Conservation (phyloP, 2,888 invertebrate genomes). For the Zygothrica quintamaculata region DNA sequence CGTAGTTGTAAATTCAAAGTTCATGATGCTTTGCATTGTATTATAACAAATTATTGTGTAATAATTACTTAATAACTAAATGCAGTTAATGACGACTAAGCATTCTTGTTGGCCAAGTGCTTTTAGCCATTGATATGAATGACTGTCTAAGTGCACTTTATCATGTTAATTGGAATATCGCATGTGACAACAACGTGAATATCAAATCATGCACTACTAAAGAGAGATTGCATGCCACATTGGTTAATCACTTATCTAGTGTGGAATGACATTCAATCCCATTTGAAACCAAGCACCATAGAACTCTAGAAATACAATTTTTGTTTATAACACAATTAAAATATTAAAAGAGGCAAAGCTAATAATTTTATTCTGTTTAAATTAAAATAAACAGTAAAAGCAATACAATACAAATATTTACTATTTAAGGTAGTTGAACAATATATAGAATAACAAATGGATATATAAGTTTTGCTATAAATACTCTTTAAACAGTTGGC, state of each 20-base stretch:
- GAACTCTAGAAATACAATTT: too few relatives aligned
- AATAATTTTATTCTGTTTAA: too few relatives aligned
- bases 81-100: slow-evolving; percentile 29
- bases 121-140: too few relatives aligned
- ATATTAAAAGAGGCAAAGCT: too few relatives aligned
- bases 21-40: slow-evolving; percentile 26
- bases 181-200: slow-evolving; percentile 75
- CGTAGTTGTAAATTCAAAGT: slow-evolving; percentile 18
- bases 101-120: slow-evolving; percentile 45
- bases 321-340: too few relatives aligned
- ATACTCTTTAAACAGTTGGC: too few relatives aligned
- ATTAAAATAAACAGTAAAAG: too few relatives aligned
- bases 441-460: too few relatives aligned
- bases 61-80: slow-evolving; percentile 23
- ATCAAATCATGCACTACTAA: slow-evolving; percentile 15
- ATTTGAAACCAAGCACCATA: slow-evolving; percentile 28
- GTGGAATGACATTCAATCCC: slow-evolving; percentile 46
- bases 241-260: slow-evolving; percentile 39
- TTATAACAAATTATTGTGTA: slow-evolving; percentile 48
- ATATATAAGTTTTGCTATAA: too few relatives aligned
- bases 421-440: too few relatives aligned
- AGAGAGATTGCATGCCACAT: too few relatives aligned
- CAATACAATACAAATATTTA: too few relatives aligned
- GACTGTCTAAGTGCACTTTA: slow-evolving; percentile 9
- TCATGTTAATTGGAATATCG: slow-evolving; percentile 64